Conservation (phyloP, 2,888 invertebrate genomes). For the Drosophila quinaria region DNA sequence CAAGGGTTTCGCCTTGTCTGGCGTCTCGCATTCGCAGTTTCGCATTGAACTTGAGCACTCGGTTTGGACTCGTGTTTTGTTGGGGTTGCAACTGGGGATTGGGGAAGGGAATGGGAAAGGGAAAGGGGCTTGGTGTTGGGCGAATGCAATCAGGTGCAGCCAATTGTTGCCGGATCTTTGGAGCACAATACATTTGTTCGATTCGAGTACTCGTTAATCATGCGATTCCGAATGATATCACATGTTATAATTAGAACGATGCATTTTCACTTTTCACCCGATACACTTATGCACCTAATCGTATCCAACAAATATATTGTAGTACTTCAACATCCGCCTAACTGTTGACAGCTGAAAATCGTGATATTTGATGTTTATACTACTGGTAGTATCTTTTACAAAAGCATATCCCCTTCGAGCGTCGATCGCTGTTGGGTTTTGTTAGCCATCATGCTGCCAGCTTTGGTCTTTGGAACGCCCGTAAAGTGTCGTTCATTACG, state of each 20-base stretch:
- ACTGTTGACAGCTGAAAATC: constrained; percentile 75
- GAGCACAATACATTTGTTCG: constrained; percentile 30
- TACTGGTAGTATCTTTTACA: constrained; percentile 46
- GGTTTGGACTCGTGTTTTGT: constrained; percentile 7
- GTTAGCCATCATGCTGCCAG: constrained; percentile 47
- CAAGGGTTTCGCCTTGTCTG: constrained; percentile 79
- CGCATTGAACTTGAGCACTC: constrained; percentile 76
- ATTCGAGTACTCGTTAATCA: constrained; percentile 57
- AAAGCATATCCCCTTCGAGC: constrained; percentile 3
- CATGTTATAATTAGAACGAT: constrained; percentile 75
- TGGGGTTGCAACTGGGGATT: neutral
- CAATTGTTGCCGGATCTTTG: constrained; percentile 76
- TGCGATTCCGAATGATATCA: constrained; percentile 74
- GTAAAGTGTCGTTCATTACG: constrained; percentile 72
- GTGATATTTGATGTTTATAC: constrained; percentile 75
- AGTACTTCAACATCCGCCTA: constrained; percentile 58
- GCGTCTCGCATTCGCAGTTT: constrained; percentile 68
- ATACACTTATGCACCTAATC: constrained; percentile 8
- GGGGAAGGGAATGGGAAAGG: neutral
- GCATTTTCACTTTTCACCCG: constrained; percentile 76
- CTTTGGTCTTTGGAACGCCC: constrained; percentile 52
- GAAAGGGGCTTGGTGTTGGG: constrained; percentile 4
- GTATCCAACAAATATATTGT: neutral
- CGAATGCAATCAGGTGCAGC: constrained; percentile 75
- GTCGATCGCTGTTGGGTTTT: constrained; percentile 7